A percentile compares a stretch with the other conserved stretches of the same genome.
Evolutionary conservation across 2,113 vertebrate genomes (phyloP).

Genomic region (Boulengeromyrus knoepffleri): DNA sequence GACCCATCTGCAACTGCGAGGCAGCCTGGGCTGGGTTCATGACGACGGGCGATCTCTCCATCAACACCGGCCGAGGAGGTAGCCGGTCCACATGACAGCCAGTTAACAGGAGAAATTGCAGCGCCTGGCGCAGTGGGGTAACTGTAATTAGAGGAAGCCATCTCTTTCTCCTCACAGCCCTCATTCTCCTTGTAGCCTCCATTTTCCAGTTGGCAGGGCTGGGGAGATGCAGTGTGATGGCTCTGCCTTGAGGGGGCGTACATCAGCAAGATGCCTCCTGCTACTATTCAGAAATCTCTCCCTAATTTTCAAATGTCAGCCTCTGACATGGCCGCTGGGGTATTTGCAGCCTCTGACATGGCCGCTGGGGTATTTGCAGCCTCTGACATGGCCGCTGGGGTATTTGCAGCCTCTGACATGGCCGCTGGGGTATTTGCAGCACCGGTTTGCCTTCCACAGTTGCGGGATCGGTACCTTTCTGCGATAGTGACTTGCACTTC

Average conservation of each 20-base stretch:
- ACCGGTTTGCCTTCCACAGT: neutral
- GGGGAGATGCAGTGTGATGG: slow-evolving; percentile 27
- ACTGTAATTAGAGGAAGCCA: slow-evolving; percentile 5
- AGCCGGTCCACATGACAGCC: slow-evolving; percentile 43
- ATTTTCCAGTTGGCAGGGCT: neutral
- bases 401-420: neutral
- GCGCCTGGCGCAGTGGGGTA: slow-evolving; percentile 10
- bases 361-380: neutral
- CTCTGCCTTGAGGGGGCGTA: neutral
- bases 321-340: neutral
- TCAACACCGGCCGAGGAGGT: slow-evolving; percentile 45
- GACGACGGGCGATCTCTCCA: slow-evolving; percentile 27
- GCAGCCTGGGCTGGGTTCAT: neutral
- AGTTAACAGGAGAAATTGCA: slow-evolving; percentile 36
- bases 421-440: neutral
- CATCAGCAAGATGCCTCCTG: neutral
- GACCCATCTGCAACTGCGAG: neutral
- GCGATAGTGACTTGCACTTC: neutral
- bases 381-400: too few species aligned
- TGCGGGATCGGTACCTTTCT: neutral
- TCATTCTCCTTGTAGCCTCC: neutral
- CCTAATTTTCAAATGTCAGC: neutral
- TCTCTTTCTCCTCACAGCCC: slow-evolving; percentile 18
- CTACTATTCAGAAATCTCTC: neutral
- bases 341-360: neutral